phyloP scores from a whole-genome alignment of 2,797 vertebrate species.

The Microhierax caerulescens region DNA sequence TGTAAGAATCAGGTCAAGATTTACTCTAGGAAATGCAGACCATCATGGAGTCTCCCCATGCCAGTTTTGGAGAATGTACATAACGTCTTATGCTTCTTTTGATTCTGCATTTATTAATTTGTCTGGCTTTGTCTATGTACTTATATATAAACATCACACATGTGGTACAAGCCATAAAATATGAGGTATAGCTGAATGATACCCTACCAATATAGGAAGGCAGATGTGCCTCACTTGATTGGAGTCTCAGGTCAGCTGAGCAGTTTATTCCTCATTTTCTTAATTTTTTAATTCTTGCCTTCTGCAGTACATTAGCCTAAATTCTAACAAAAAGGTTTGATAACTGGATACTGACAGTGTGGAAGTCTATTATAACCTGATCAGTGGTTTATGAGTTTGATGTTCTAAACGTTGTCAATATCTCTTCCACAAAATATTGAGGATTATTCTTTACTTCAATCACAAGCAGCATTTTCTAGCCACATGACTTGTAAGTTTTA shows the following conservation, averaged over 20 bases:
- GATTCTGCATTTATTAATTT: background rate
- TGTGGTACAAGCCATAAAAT: background rate
- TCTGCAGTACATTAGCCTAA: background rate
- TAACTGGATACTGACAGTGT: background rate
- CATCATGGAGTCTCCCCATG: background rate
- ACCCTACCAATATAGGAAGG: background rate
- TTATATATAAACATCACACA: background rate
- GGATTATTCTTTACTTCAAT: background rate
- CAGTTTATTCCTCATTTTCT: background rate
- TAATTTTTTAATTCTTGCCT: background rate
- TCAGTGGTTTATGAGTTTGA: background rate
- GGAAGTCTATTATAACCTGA: background rate
- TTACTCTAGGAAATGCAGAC: background rate
- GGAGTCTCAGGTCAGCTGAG: background rate
- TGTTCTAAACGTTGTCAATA: background rate
- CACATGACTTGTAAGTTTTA: background rate
- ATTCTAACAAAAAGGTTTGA: background rate
- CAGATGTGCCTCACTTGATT: background rate
- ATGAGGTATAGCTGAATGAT: background rate
- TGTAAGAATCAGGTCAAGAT: background rate
- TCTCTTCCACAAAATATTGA: background rate
- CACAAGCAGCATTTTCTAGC: background rate
- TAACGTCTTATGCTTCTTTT: background rate
- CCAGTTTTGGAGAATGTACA: background rate
- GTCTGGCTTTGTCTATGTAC: background rate